These are phyloP conservation scores for Aquatica leii DNA, from an alignment of 2,888 invertebrate species.

Conservation along the genomic window DNA sequence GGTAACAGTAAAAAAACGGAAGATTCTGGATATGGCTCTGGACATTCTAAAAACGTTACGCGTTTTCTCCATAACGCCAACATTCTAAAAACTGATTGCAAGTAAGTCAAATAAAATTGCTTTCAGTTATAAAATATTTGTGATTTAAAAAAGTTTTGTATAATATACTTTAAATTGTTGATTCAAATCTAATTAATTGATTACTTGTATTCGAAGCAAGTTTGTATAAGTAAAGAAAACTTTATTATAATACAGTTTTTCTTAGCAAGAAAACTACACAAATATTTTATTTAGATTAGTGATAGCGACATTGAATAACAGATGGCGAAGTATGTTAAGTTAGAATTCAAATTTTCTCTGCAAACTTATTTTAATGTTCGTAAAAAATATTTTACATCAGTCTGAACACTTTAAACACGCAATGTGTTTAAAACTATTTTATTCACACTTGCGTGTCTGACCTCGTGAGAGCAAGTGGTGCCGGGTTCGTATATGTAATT, in stretches of 20 bases:
- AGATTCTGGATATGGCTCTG: conserved; percentile 23
- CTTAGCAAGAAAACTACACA: too few species aligned
- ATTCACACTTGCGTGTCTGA: conserved; percentile 18
- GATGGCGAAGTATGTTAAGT: background rate
- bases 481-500: conserved; percentile 21
- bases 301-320: background rate
- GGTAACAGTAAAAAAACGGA: conserved; percentile 6
- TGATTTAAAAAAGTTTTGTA: too few species aligned
- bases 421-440: conserved; percentile 5
- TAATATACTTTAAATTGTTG: background rate
- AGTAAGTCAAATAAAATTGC: conserved; percentile 44
- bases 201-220: too few species aligned
- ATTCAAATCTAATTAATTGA: too few species aligned
- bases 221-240: too few species aligned
- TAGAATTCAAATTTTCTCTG: background rate
- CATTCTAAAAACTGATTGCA: conserved; percentile 52
- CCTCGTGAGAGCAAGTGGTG: conserved; percentile 14
- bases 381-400: too few species aligned
- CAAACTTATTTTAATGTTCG: background rate
- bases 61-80: conserved; percentile 45
- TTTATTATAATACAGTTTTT: too few species aligned
- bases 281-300: too few species aligned
- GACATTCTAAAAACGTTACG: conserved; percentile 40
- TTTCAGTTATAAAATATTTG: too few species aligned
- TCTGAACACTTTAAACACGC: background rate